phyloP scores from a whole-genome alignment of 2,888 invertebrate genomes.

The Parasteatoda lunata region DNA sequence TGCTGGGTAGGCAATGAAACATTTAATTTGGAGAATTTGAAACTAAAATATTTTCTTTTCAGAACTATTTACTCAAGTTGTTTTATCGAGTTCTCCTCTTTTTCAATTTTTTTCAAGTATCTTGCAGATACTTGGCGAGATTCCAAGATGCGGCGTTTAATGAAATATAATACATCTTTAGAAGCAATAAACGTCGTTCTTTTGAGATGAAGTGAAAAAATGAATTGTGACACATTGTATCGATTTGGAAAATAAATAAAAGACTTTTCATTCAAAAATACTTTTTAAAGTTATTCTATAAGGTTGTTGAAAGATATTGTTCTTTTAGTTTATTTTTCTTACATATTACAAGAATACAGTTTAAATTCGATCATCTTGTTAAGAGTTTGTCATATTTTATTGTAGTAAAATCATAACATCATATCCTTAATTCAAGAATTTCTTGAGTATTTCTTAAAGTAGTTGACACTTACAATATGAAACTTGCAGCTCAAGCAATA shows the following conservation, averaged over 20 bases:
- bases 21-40: background rate
- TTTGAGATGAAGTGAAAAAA: background rate
- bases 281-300: too few relatives aligned
- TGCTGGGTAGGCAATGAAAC: background rate
- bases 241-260: background rate
- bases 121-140: background rate
- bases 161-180: conserved; percentile 2
- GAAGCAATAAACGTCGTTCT: background rate
- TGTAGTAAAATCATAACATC: too few relatives aligned
- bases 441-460: too few relatives aligned
- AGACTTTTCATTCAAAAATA: background rate
- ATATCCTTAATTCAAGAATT: too few relatives aligned
- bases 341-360: too few relatives aligned
- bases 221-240: background rate
- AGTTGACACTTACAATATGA: too few relatives aligned
- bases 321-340: too few relatives aligned
- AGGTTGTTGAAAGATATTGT: too few relatives aligned
- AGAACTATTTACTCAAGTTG: background rate
- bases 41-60: conserved; percentile 4
- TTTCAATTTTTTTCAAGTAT: background rate
- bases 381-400: too few relatives aligned
- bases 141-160: background rate
- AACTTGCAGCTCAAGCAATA: too few relatives aligned
- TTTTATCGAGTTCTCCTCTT: background rate
- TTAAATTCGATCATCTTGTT: too few relatives aligned